phyloP scores from a whole-genome alignment of 2,113 vertebrate genomes.

The Lepidothrix coronata region DNA sequence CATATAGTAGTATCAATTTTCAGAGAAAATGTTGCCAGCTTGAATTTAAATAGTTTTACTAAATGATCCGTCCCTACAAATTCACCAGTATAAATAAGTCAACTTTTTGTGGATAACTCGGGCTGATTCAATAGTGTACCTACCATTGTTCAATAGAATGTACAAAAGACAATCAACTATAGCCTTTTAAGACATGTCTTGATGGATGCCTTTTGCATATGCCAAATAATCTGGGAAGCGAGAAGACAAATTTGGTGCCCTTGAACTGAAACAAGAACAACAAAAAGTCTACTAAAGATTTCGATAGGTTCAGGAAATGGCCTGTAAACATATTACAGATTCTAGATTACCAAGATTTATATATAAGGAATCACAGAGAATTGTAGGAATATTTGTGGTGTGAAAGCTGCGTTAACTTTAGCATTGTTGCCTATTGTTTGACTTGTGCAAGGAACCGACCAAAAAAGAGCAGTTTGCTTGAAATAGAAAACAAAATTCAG shows the following conservation, averaged over 20 bases:
- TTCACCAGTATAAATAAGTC: not conserved
- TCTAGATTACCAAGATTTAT: not conserved
- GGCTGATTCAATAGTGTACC: not conserved
- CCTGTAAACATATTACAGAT: not conserved
- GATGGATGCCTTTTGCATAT: constrained; percentile 7
- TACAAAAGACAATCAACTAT: not conserved
- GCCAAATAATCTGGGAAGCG: not conserved
- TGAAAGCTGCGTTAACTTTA: not conserved
- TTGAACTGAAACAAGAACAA: not conserved
- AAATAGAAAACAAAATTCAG: not conserved
- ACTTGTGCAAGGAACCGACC: not conserved
- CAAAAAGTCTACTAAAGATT: not conserved
- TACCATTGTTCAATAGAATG: not conserved
- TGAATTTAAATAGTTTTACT: not conserved
- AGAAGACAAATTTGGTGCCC: constrained; percentile 9
- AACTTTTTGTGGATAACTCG: not conserved
- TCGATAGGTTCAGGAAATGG: not conserved
- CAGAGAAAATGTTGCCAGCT: not conserved
- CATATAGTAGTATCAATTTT: not conserved
- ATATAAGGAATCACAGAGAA: not conserved
- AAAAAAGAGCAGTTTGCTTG: not conserved
- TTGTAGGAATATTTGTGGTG: not conserved
- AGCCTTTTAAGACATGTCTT: not conserved
- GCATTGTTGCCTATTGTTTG: not conserved
- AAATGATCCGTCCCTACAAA: not conserved